A percentile compares a stretch with the other conserved stretches of the same genome.
Conservation (phyloP, 2,797 vertebrate species). For the Pseudomugil gertrudae region DNA sequence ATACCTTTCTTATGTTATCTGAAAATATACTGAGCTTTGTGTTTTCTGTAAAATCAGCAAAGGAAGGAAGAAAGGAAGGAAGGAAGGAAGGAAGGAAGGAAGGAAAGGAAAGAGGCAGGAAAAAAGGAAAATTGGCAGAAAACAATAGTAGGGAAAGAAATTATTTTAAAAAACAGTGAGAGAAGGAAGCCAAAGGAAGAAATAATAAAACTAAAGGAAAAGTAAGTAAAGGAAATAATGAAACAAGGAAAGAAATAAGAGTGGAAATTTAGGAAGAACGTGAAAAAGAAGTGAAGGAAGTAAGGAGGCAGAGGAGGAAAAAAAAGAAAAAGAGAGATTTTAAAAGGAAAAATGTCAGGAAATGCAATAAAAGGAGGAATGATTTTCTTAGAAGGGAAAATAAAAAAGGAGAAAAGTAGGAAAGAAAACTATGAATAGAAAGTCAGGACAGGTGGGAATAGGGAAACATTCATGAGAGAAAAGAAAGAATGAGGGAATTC, state of each 20-base stretch:
- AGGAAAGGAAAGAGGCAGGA: not conserved
- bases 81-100: slow-evolving; percentile 1
- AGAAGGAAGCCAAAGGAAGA: not conserved
- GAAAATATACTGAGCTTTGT: slow-evolving; percentile 7
- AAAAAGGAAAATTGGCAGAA: not conserved
- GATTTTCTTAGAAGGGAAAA: not conserved
- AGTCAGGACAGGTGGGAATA: not conserved
- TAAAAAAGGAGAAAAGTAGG: not conserved
- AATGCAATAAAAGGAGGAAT: no score
- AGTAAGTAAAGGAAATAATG: not conserved
- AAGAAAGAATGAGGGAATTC: not conserved
- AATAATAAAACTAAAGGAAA: not conserved
- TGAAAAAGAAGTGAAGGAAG: no score
- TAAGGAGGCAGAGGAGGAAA: no score
- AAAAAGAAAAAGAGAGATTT: no score
- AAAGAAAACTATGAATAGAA: not conserved
- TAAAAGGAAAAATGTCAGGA: no score
- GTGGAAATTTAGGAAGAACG: no score
- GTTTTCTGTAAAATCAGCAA: slow-evolving; percentile 28
- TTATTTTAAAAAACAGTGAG: not conserved
- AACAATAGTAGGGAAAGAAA: not conserved
- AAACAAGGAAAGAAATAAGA: not conserved
- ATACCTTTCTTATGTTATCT: not conserved
- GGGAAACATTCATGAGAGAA: no score
- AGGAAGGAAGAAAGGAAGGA: not conserved